Base-by-base conservation (phyloP, 2,797 vertebrate genomes). In the Corythornis leucogaster region DNA sequence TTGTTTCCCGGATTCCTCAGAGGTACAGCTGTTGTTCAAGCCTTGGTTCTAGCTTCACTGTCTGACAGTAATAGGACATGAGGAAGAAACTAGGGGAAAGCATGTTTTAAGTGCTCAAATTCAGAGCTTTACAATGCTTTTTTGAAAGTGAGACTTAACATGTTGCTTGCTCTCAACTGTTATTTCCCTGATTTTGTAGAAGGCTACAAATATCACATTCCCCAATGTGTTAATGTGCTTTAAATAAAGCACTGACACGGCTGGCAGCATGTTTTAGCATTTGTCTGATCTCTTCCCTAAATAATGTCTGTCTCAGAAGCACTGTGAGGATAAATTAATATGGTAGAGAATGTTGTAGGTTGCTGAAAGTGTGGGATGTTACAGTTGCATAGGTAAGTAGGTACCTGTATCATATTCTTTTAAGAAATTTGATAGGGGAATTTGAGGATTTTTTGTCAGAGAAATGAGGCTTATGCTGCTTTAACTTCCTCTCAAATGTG, bases 181-280 rank as follows among this genome's bases (percentile, higher is more conserved):
- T 91, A 61, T 15, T 93, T 93, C 40, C 35, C 46, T 54, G 68
- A 68, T 80, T 84, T 80, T 80, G 57, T 74, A 43, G 64, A 95
- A 77, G 75, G 80, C 88, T 85, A 61, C 86, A 88, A 84, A 77
- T 84, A 85, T 9, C 71, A 50, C 83, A 45, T 82, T 84, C 42
- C 45, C 43, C 75, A 35, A 57, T 35, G 80, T 88, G 90, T 85
- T 81, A 79, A 90, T 82, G 79, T 87, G 87, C 80, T 85, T 92
- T 80, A 83, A 91, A 87, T 90, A 89, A 92, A 82, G 69, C 70
- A 80, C 54, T 93, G 93, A 54, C 85, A 69, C 16, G 90, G 87
- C 92, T 93, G 92, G 92, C 91, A 92, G 86, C 84, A 55, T 54
- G 76, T 82, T 94, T 89, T 79, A 92, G 89, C 86, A 63, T 90